Conservation (phyloP, 2,888 invertebrate genomes). For the Troilus luridus region DNA sequence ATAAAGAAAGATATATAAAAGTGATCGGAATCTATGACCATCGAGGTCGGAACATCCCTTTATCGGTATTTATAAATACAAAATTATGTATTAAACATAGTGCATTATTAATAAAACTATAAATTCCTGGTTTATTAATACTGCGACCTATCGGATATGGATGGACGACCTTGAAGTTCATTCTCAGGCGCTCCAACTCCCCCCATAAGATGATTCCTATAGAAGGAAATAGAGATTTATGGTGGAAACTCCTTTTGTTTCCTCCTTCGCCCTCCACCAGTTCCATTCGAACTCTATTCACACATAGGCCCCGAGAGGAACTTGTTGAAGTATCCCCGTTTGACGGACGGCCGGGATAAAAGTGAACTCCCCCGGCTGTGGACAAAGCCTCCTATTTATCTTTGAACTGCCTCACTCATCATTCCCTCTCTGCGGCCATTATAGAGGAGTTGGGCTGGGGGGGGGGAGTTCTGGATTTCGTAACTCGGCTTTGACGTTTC, state of each 20-base stretch:
- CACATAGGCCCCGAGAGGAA: constrained; percentile 1
- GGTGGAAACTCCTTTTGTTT: constrained; percentile 44
- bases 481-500: background rate
- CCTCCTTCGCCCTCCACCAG: background rate
- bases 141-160: background rate
- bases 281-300: background rate
- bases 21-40: too few species aligned
- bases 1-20: too few species aligned
- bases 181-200: background rate
- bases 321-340: constrained; percentile 14
- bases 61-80: too few species aligned
- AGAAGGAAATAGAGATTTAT: constrained; percentile 27
- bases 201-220: background rate
- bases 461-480: background rate
- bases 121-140: background rate
- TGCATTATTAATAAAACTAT: background rate
- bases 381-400: constrained; percentile 17
- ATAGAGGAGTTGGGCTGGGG: background rate
- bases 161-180: background rate
- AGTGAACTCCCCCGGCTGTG: background rate
- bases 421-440: background rate
- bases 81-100: too few species aligned
- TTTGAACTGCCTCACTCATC: background rate
- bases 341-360: constrained; percentile 12
- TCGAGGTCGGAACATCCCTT: too few species aligned